Conservation (phyloP, 2,888 invertebrate species). For the Pterostichus niger region DNA sequence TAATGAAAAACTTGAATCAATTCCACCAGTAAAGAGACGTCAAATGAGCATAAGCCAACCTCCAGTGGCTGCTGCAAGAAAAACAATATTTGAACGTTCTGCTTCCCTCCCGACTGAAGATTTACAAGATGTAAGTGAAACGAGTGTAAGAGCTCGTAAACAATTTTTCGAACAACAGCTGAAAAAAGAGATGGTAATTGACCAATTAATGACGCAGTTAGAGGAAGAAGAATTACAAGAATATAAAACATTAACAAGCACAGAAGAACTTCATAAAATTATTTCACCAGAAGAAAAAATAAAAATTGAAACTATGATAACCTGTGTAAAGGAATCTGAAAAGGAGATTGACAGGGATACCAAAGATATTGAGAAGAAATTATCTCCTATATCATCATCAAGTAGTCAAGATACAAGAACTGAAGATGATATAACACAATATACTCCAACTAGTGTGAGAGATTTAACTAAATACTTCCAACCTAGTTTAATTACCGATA, state of each 20-base stretch:
- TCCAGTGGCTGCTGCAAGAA: conserved; percentile 72
- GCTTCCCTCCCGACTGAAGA: conserved; percentile 78
- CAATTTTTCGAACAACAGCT: conserved; percentile 82
- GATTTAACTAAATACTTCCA: conserved; percentile 63
- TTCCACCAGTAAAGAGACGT: conserved; percentile 76
- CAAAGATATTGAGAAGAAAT: conserved; percentile 67
- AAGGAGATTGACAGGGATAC: conserved; percentile 71
- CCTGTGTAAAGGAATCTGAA: conserved; percentile 71
- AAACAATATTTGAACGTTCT: conserved; percentile 77
- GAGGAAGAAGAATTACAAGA: conserved; percentile 78
- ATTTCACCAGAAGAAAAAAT: conserved; percentile 70
- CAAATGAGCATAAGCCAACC: conserved; percentile 77
- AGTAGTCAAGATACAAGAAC: conserved; percentile 65
- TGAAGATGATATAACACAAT: conserved; percentile 66
- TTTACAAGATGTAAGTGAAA: conserved; percentile 79
- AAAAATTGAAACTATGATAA: conserved; percentile 70
- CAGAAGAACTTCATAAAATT: conserved; percentile 64
- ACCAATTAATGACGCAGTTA: conserved; percentile 77
- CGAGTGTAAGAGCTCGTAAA: conserved; percentile 79
- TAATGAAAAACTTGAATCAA: conserved; percentile 76
- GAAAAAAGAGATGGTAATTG: conserved; percentile 80
- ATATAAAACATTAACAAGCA: conserved; percentile 74
- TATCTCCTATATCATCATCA: conserved; percentile 62
- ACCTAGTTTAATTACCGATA: conserved; percentile 33
- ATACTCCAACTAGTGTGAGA: conserved; percentile 62